phyloP scores from a whole-genome alignment of 2,888 invertebrate genomes.

The Aquatica leii region DNA sequence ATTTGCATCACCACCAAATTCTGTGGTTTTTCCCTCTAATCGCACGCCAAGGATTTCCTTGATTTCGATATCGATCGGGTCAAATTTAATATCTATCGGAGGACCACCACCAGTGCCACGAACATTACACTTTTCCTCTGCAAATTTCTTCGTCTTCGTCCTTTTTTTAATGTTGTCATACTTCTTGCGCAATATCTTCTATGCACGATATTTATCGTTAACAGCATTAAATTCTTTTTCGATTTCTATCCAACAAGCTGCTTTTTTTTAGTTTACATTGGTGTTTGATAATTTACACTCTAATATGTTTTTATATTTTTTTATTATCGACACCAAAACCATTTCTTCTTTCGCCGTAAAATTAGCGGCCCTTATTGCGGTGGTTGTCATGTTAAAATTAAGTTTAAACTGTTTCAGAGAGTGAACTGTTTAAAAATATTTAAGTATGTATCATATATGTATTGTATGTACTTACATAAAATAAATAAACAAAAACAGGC shows the following conservation, averaged over 20 bases:
- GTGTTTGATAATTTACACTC: no score
- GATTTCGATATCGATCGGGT: conserved; percentile 30
- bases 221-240: not conserved
- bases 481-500: no score
- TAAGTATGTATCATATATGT: no score
- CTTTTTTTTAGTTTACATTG: not conserved
- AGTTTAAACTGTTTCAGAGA: not conserved
- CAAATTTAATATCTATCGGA: conserved; percentile 16
- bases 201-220: conserved; percentile 12
- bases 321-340: not conserved
- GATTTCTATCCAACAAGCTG: not conserved
- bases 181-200: conserved; percentile 26
- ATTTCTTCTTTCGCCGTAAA: not conserved
- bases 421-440: no score
- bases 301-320: not conserved
- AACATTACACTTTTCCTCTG: conserved; percentile 33
- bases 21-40: conserved; percentile 18
- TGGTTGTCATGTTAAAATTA: not conserved
- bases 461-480: no score
- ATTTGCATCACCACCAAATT: conserved; percentile 28
- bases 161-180: conserved; percentile 38
- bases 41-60: conserved; percentile 26
- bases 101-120: conserved; percentile 34
- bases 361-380: not conserved
- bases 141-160: conserved; percentile 36